These are phyloP conservation scores for Drosophila orosa DNA, from an alignment of 1,140 invertebrate genomes.

Conservation along the genomic window DNA sequence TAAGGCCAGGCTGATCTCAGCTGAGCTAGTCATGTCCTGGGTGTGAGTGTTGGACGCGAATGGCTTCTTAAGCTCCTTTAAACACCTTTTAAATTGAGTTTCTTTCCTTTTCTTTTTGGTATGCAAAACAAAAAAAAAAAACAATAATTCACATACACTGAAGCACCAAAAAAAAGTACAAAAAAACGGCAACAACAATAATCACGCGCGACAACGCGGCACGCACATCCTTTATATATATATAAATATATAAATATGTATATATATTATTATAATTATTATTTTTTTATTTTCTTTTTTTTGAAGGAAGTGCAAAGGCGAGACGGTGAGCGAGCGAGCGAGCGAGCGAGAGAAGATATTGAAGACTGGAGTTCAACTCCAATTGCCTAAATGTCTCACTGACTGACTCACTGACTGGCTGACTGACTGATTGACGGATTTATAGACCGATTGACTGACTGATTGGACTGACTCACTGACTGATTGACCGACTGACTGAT, in stretches of 20 bases:
- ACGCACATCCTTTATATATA: conserved; percentile 24
- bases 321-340: neutral
- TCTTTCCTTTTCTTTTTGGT: neutral
- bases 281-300: neutral
- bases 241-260: neutral
- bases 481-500: conserved; percentile 25
- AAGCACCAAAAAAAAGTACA: conserved; percentile 31
- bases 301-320: conserved; percentile 5
- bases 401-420: conserved; percentile 3
- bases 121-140: neutral
- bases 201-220: conserved; percentile 53
- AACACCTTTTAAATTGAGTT: conserved; percentile 62
- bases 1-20: conserved; percentile 15
- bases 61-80: conserved; percentile 50
- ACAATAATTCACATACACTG: conserved; percentile 20
- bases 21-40: conserved; percentile 12
- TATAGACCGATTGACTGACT: conserved; percentile 3
- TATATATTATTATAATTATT: neutral
- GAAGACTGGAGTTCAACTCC: conserved; percentile 17
- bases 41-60: conserved; percentile 24
- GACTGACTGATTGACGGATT: neutral
- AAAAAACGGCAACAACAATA: conserved; percentile 18
- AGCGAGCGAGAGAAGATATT: conserved; percentile 18
- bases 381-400: conserved; percentile 5
- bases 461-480: neutral